Percentiles rank a stretch among this genome's conserved stretches.
Conservation (phyloP, 2,113 vertebrate species). For the Grallaria varia region DNA sequence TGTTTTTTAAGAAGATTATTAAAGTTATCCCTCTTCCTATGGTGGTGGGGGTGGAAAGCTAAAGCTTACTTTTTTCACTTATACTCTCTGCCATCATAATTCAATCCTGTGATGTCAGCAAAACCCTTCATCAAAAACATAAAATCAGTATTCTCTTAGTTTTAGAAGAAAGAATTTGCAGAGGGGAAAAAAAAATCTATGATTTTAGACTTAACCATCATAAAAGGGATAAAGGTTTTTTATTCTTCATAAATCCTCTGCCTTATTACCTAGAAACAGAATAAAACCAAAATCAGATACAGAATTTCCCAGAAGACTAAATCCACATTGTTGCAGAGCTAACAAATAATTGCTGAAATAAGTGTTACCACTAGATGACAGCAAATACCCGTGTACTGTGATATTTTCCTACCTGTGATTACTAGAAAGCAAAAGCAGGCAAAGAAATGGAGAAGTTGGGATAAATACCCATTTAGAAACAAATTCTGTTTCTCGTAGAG, state of each 20-base stretch:
- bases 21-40: neutral
- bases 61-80: neutral
- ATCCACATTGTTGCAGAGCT: accelerated
- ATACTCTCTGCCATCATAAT: neutral
- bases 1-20: neutral
- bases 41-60: neutral
- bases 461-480: neutral
- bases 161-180: neutral
- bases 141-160: neutral
- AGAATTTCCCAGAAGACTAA: neutral
- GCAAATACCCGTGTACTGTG: neutral
- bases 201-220: neutral
- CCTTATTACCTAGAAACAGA: neutral
- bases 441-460: neutral
- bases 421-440: neutral
- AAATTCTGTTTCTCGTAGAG: neutral
- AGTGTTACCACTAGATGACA: neutral
- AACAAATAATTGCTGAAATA: neutral
- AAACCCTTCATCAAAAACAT: neutral
- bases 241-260: neutral
- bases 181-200: neutral
- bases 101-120: neutral
- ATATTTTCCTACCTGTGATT: neutral
- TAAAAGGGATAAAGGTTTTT: neutral
- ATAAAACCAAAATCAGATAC: accelerated